Evolutionary conservation across 2,113 vertebrate species (phyloP).

Genomic region (Candoia aspera): DNA sequence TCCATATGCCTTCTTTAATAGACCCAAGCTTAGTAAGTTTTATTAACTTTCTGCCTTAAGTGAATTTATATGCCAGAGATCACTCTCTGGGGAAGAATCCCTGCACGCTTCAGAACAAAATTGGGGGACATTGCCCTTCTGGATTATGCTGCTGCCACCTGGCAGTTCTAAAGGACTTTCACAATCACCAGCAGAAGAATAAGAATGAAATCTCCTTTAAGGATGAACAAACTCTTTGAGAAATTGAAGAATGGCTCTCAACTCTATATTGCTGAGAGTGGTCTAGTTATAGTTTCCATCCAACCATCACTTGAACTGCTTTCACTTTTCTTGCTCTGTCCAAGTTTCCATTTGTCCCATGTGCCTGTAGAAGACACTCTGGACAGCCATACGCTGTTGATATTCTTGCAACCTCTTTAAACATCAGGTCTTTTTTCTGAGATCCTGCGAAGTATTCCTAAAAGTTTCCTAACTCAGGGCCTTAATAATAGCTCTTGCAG

Average conservation of each 20-base stretch:
- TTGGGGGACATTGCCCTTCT: background rate
- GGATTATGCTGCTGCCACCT: background rate
- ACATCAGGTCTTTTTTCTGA: background rate
- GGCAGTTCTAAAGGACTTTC: background rate
- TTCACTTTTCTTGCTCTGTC: background rate
- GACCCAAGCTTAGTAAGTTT: background rate
- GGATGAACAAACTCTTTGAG: background rate
- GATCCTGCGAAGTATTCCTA: background rate
- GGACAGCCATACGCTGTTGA: background rate
- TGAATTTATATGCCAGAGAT: too few species aligned
- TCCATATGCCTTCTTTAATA: background rate
- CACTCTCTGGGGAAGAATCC: background rate
- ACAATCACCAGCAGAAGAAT: background rate
- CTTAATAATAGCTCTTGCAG: slow-evolving; percentile 16
- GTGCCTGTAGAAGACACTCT: background rate
- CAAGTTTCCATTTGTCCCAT: background rate
- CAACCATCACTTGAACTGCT: background rate
- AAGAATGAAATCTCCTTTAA: background rate
- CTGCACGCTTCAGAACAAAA: background rate
- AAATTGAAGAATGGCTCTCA: background rate
- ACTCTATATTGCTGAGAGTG: background rate
- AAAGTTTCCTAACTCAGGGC: background rate
- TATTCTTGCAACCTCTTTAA: background rate
- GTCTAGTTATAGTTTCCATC: background rate
- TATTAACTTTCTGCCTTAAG: background rate